These are phyloP conservation scores for Microcaecilia unicolor DNA, from an alignment of 2,797 vertebrate species.

Conservation along the genomic window DNA sequence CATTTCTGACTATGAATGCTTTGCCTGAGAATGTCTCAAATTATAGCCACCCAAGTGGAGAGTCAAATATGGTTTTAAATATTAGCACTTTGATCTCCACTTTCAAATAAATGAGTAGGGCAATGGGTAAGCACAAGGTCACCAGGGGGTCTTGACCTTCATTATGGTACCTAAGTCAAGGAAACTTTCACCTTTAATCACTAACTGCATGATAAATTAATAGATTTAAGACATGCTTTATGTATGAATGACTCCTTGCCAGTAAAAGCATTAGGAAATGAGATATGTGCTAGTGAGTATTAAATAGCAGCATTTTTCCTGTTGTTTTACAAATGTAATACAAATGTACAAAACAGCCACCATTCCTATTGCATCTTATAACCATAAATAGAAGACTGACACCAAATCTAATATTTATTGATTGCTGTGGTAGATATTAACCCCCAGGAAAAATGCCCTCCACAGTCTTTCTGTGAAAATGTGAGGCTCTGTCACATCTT, in stretches of 20 bases:
- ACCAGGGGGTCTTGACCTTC: slow-evolving; percentile 31
- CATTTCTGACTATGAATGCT: not conserved
- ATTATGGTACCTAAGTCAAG: slow-evolving; percentile 31
- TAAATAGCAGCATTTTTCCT: not conserved
- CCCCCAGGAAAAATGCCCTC: too few species aligned
- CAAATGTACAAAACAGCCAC: not conserved
- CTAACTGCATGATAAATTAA: slow-evolving; percentile 27
- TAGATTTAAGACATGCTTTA: slow-evolving; percentile 19
- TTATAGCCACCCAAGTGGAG: slow-evolving; percentile 20
- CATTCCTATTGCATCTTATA: not conserved
- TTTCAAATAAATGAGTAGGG: slow-evolving; percentile 39
- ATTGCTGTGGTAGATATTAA: too few species aligned
- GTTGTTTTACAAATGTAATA: not conserved
- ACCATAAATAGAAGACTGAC: too few species aligned
- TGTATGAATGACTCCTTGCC: not conserved
- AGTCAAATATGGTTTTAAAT: slow-evolving; percentile 34
- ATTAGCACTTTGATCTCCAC: slow-evolving; percentile 42
- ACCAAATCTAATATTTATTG: too few species aligned
- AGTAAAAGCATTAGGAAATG: slow-evolving; percentile 4
- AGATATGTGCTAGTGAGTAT: not conserved
- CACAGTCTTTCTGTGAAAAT: too few species aligned
- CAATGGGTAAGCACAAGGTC: slow-evolving; percentile 42
- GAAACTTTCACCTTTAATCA: slow-evolving; percentile 37
- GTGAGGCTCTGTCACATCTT: too few species aligned
- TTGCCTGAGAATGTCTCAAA: slow-evolving; percentile 16